Evolutionary conservation across 2,797 vertebrate species (phyloP), one percentile per base, ranked within the genome.

Genomic region (Macrochelys suwanniensis): DNA sequence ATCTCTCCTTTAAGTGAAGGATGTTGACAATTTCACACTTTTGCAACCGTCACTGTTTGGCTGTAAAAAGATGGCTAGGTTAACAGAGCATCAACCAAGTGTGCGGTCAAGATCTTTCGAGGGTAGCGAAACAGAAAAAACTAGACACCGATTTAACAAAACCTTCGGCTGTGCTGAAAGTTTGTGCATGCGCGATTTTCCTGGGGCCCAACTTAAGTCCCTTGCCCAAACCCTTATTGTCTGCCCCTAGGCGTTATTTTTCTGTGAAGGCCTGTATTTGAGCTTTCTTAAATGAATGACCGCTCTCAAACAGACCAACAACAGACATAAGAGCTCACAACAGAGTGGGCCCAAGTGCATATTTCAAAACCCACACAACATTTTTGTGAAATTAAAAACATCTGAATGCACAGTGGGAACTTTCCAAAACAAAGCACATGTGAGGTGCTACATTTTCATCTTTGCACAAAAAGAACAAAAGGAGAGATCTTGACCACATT

Each of bases 111-210:
- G 84, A 28, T 11, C 57, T 57, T 76, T 76, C 76, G 56, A 23
- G 78, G 2, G 1, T 0, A 50, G 31, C 33, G 8, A 82, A 77
- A 4, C 28, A 11, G 47, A 21, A 7, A 25, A 57, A 25, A 16
- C 3, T 11, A 16, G 59, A 57, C 0, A 0, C 0, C 6, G 47
- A 25, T 9, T 26, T 26, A 77, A 45, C 47, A 77, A 76, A 77
- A 77, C 13, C 45, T 28, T 49, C 25, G 0, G 26, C 13, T 28
- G 45, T 9, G 15, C 42, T 47, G 37, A 47, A 28, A 26, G 45
- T 47, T 33, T 1, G 7, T 45, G 6, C 1, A 23, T 0, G 1
- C 1, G 3, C 1, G 0, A 1, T 37, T n/a, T 51, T 2, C 9
- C 16, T 8, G 11, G 45, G 0, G 26, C 45, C 15, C 45, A 28